Conservation (phyloP, 1,140 invertebrate species). For the Maniola jurtina region DNA sequence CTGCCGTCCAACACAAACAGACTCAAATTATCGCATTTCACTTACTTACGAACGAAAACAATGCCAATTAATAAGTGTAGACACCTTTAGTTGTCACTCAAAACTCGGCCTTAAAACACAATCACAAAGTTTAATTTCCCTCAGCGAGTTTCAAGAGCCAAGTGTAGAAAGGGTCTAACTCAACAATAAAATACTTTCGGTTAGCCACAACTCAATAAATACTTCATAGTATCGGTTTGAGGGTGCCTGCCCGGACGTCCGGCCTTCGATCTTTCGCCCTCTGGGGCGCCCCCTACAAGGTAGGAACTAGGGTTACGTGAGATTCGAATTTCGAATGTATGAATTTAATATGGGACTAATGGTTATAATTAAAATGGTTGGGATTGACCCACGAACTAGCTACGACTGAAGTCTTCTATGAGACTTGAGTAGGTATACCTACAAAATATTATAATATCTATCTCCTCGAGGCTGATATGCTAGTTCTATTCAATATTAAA, state of each 20-base stretch:
- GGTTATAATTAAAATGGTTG: no score
- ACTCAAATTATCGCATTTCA: slow-evolving; percentile 37
- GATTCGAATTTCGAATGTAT: slow-evolving; percentile 29
- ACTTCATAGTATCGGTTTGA: slow-evolving; percentile 74
- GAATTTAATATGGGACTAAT: not conserved
- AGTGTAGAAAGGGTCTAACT: slow-evolving; percentile 54
- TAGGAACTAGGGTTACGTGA: slow-evolving; percentile 46
- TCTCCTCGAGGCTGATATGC: no score
- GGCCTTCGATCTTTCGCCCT: slow-evolving; percentile 66
- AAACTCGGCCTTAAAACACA: slow-evolving; percentile 5
- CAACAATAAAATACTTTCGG: slow-evolving; percentile 73
- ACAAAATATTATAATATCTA: no score
- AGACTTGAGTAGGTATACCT: no score
- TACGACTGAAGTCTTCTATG: no score
- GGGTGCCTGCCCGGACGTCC: slow-evolving; percentile 61
- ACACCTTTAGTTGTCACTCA: slow-evolving; percentile 27
- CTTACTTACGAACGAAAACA: slow-evolving; percentile 44
- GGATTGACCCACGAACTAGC: no score
- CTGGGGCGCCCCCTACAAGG: slow-evolving; percentile 36
- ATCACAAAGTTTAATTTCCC: slow-evolving; percentile 15
- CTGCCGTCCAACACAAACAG: slow-evolving; percentile 22
- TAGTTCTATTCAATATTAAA: no score
- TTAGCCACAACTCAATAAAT: slow-evolving; percentile 75
- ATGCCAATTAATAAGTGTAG: slow-evolving; percentile 41
- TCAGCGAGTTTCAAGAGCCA: slow-evolving; percentile 7